Percentiles rank a stretch among this genome's conserved stretches.
These are phyloP conservation scores for Grapholita molesta DNA, from an alignment of 1,140 invertebrate species.

Conservation along the genomic window DNA sequence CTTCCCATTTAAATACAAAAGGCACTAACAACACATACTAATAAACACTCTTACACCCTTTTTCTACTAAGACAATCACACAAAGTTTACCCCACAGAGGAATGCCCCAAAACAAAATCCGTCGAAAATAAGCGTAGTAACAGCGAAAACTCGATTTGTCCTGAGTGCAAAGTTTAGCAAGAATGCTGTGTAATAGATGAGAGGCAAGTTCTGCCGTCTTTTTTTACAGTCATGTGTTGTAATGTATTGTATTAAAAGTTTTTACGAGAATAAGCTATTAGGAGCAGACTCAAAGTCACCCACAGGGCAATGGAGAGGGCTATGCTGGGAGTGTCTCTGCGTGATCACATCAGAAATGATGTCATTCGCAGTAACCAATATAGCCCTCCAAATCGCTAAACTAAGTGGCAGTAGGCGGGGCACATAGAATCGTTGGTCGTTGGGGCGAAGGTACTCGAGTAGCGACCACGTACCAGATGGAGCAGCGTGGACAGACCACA, in stretches of 20 bases:
- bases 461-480: too few species aligned
- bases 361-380: too few species aligned
- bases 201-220: not conserved
- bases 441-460: too few species aligned
- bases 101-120: not conserved
- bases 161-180: not conserved
- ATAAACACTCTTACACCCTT: not conserved
- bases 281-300: too few species aligned
- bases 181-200: not conserved
- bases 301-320: too few species aligned
- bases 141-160: not conserved
- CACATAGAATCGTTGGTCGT: too few species aligned
- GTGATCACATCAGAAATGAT: too few species aligned
- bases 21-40: not conserved
- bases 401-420: too few species aligned
- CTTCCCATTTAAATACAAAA: not conserved
- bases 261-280: too few species aligned
- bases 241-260: not conserved
- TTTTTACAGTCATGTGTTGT: not conserved
- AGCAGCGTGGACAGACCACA: too few species aligned
- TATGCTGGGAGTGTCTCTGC: too few species aligned
- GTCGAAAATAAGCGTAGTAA: not conserved
- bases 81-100: not conserved
- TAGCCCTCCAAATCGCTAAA: too few species aligned
- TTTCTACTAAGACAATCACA: not conserved